These are phyloP conservation scores for Peromyscus melanophrys DNA, from an alignment of 2,797 vertebrate genomes.

Conservation along the genomic window DNA sequence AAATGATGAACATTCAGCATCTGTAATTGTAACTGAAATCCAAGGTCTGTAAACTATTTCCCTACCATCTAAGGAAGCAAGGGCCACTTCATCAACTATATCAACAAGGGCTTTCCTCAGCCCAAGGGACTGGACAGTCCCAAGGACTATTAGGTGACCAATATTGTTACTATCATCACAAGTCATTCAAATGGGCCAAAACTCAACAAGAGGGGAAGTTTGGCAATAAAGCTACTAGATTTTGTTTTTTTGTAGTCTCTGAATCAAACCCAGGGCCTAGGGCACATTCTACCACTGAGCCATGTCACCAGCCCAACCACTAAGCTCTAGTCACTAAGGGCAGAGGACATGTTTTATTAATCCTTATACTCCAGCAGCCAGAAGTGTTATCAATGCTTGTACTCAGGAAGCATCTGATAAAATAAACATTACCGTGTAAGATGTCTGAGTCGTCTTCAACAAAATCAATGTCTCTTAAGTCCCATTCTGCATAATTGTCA, in stretches of 20 bases:
- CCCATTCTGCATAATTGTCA: constrained; percentile 99
- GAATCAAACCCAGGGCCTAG: neutral
- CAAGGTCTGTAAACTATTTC: neutral
- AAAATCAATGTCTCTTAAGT: constrained; percentile 99
- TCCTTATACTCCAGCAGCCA: constrained; percentile 2
- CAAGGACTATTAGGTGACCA: constrained; percentile 8
- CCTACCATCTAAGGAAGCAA: constrained; percentile 29
- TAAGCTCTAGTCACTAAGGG: neutral
- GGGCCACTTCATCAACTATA: neutral
- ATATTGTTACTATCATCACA: constrained; percentile 21
- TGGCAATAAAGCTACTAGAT: constrained; percentile 37
- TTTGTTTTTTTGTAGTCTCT: neutral
- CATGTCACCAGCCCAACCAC: neutral
- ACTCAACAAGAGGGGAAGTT: neutral
- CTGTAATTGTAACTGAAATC: constrained; percentile 17
- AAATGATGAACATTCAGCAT: neutral
- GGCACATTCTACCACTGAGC: neutral
- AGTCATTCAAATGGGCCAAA: constrained; percentile 30
- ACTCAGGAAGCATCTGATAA: constrained; percentile 64
- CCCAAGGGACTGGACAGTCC: neutral
- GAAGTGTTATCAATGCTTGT: constrained; percentile 4
- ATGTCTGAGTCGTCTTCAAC: constrained; percentile 99
- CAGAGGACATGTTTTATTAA: constrained; percentile 34
- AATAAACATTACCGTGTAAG: constrained; percentile 93
- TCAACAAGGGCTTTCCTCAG: neutral